A percentile compares a stretch with the other conserved stretches of the same genome.
These are phyloP conservation scores for Labia minor DNA, from an alignment of 2,888 invertebrate species.

Conservation along the genomic window DNA sequence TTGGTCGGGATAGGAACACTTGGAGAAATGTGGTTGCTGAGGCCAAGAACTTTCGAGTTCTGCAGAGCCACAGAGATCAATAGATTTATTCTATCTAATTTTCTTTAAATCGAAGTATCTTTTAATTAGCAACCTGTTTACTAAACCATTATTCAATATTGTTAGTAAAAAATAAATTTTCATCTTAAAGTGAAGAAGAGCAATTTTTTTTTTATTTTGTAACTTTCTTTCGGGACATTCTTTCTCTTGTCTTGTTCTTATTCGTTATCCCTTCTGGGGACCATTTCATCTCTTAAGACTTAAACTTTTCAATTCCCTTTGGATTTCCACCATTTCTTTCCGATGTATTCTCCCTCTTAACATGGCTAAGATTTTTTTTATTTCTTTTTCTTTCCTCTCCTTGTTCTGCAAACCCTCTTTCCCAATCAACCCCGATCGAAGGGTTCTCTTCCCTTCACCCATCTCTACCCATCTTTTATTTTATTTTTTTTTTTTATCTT, in stretches of 20 bases:
- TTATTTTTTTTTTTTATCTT: neutral
- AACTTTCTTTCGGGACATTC: neutral
- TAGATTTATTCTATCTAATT: no score
- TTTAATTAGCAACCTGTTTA: no score
- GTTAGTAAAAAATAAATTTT: no score
- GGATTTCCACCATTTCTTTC: neutral
- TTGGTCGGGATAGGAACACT: no score
- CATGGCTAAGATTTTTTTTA: conserved; percentile 3
- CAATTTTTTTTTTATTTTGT: no score
- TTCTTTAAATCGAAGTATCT: no score
- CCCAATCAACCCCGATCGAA: conserved; percentile 15
- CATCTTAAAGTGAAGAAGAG: no score
- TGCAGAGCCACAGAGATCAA: no score
- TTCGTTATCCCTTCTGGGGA: neutral
- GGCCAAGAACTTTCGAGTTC: no score
- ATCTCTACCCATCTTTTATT: no score
- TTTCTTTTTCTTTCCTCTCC: neutral
- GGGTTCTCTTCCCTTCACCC: neutral
- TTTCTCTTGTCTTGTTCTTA: neutral
- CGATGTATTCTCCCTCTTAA: neutral
- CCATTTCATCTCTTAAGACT: conserved; percentile 7
- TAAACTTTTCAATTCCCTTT: conserved; percentile 2
- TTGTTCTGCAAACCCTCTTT: neutral
- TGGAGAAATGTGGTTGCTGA: no score
- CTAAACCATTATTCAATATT: no score